Base-by-base conservation (phyloP, 1,140 invertebrate species). In the Brachionus sp. region DNA sequence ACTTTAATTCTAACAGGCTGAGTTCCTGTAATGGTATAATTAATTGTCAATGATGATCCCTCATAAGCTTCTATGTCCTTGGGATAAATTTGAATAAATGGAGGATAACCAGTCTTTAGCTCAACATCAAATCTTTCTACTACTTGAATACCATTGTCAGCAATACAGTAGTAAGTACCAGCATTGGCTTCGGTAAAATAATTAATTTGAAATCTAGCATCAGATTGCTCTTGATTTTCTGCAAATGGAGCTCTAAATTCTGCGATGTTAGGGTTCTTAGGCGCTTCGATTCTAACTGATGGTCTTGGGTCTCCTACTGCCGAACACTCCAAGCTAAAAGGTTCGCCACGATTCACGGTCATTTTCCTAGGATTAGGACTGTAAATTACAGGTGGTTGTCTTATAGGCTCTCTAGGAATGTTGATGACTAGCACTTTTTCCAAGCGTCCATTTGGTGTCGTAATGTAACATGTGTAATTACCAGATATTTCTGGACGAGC, bases 181-280 rank as follows among this genome's bases (percentile, higher is more conserved):
- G 77, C 77, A 62, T 80, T 80, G 6, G 33, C 77, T 4, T 23
- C 77, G n/a, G 77, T 80, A 13, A 80, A 80, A 80, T 80, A 80
- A 50, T 57, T 62, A 35, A 80, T 33, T 62, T 80, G 7, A 44
- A 39, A 80, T 80, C 23, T 57, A 37, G 77, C 62, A 3, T 53
- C 46, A 13, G 50, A 39, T 19, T 10, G 9, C 10, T 23, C 16
- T 19, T 37, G 10, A 16, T 13, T 29, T 23, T 77, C 46, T 44
- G 13, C 1, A 13, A 13, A 42, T 4, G 39, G 46, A 46, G n/a
- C 33, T 19, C 37, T 42, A 9, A 37, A 19, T 9, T 37, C 33
- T 25, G 29, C n/a, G 5, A 19, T 35, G 12, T 35, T 23, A 12
- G 25, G 70, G 46, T 35, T 75, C 1, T 7, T 25, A 19, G 77